Base-by-base conservation (phyloP, 2,797 vertebrate species). In the Amblyraja radiata region DNA sequence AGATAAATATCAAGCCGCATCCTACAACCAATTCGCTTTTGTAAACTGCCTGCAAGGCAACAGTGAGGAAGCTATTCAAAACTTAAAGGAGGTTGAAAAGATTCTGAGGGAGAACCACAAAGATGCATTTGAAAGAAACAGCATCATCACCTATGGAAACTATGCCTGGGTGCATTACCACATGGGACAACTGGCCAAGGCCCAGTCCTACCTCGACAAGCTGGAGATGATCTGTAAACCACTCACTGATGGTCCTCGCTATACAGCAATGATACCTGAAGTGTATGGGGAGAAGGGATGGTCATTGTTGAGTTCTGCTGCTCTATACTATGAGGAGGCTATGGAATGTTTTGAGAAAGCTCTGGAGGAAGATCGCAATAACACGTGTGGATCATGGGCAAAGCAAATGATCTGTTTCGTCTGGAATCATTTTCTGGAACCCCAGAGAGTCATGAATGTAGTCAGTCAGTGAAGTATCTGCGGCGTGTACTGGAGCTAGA, bases 1-100 rank as follows among this genome's bases (percentile, higher is more conserved):
- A 39, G 39, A 39, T 39, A 73, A 73, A 21, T 73, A 73, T 73
- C 5, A 73, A 18, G 71, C 21, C 0, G 21, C 94, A 0, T 95
- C 93, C 91, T 94, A 94, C 39, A 95, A 96, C 93, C 74, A 96
- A 46, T 54, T 95, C 93, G 95, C 95, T 18, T 96, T 96, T 58
- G 77, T 96, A 58, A 95, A 93, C 80, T 94, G 96, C 79, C 76
- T 94, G 4, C 6, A 93, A 0, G 95, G 95, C 1, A 92, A 94
- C 1, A 93, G 93, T 0, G 6, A 73, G 94, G 32, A 93, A 32
- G 0, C 94, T 95, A 0, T 93, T 96, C 93, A 39, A 73, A 73
- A 73, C 16, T 73, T 73, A 73, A 23, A 73, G 18, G 71, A 73
- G 21, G 71, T 71, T 73, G 71, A 73, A 21, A 73, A 73, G 71